Evolutionary conservation across 2,888 invertebrate species (phyloP), one percentile per base, ranked within the genome.

Genomic region (Synanthedon tipuliformis): DNA sequence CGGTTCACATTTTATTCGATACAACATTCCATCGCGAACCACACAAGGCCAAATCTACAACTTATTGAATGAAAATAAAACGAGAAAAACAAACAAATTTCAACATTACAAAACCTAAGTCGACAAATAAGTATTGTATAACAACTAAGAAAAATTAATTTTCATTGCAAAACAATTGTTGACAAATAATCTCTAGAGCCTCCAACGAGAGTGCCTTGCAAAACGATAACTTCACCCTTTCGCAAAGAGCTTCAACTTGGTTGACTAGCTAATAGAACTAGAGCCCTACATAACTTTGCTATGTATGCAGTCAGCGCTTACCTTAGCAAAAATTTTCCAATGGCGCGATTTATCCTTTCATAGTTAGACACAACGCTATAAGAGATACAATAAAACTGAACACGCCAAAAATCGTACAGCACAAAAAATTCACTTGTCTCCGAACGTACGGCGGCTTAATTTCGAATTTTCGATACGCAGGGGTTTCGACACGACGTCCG

Each of bases 121-220:
- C 57, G 58, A 66, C 41, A 27, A 15, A 50, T 50, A n/a, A n/a
- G n/a, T n/a, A 54, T 54, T 48, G 11, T 34, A 34, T 34, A 34
- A 34, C 10, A 34, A 34, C 10, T 53, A 53, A 51, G 49, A 57
- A 56, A 59, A 57, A 56, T 54, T 59, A 60, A 60, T 59, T 60
- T 51, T 18, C 53, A 62, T 79, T 78, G 68, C 77, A 71, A 74
- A 76, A 65, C 61, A 18, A 57, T 71, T 71, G 74, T 79, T 80
- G 78, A 77, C 80, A 81, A 82, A 81, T 72, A 69, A 61, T 62
- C 61, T 59, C 54, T 12, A 60, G 63, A 60, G 61, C 56, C 56
- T 56, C 78, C 80, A 81, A 82, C 78, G 80, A 75, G 70, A 76
- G 66, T 69, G 72, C 73, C 77, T 81, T 75, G 79, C 80, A 75